Conservation (phyloP, 1,140 invertebrate genomes). For the Nephila pilipes region DNA sequence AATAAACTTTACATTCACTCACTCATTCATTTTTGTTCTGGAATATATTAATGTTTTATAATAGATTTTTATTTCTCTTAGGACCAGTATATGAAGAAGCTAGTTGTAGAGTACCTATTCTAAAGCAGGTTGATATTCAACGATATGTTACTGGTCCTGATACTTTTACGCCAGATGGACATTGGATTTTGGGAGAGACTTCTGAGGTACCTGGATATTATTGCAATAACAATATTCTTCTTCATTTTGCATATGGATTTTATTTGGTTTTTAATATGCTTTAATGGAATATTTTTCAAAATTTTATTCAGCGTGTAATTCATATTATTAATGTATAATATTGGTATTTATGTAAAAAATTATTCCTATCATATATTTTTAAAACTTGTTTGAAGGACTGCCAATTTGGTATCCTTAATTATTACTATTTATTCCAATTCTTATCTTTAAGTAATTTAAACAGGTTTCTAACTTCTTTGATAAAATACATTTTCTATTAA, state of each 20-base stretch:
- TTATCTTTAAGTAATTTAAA: too few species aligned
- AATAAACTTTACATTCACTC: too few species aligned
- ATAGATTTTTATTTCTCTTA: slow-evolving; percentile 1
- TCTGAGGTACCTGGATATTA: slow-evolving; percentile 85
- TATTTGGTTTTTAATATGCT: not conserved
- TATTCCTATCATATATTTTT: too few species aligned
- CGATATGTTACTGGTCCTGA: slow-evolving; percentile 94
- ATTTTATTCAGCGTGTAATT: not conserved
- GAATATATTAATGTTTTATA: not conserved
- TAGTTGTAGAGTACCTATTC: slow-evolving; percentile 89
- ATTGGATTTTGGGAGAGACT: slow-evolving; percentile 89
- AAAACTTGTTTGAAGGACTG: too few species aligned
- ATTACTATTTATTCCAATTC: too few species aligned
- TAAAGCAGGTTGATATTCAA: slow-evolving; percentile 87
- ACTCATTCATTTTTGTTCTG: too few species aligned
- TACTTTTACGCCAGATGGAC: slow-evolving; percentile 92
- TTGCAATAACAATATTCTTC: not conserved
- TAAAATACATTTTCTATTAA: too few species aligned
- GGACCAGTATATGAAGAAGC: slow-evolving; percentile 85
- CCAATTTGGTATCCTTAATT: too few species aligned
- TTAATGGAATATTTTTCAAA: not conserved
- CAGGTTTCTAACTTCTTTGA: too few species aligned
- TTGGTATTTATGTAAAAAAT: too few species aligned
- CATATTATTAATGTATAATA: too few species aligned
- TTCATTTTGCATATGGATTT: too few species aligned